Evolutionary conservation across 2,888 invertebrate genomes (phyloP), one percentile per base, ranked within the genome.

Genomic region (Epistrophe eligans): DNA sequence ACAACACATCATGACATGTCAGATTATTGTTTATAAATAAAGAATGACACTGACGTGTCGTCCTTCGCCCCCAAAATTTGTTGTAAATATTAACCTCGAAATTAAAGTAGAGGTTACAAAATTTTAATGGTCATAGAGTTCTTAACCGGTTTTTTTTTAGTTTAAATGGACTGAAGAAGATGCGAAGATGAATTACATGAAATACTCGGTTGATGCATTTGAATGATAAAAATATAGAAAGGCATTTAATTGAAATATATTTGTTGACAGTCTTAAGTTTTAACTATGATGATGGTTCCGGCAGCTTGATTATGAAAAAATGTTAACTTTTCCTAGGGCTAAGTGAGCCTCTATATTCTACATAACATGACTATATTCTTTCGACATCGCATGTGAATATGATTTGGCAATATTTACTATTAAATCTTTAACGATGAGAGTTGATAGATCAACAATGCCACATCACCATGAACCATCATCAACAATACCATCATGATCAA

Each of bases 81-180:
- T 57, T 57, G 57, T 17, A 17, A 57, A 57, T 57, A 35, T 35
- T 57, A 57, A 35, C 32, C 57, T 57, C 5, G 35, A 57, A 35
- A 15, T 11, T 15, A 52, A 15, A 32, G 55, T 32, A 32, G 32
- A 32, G 15, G 55, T 5, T 13, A 57, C 8, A 35, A 8, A 4
- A 57, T 17, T 35, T 58, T 58, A 4, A 35, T 58, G 35, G 58
- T 11, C 58, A 38, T 58, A 35, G 17, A 58, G 17, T 38, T 35
- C 5, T 35, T 17, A 57, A 57, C 58, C 35, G 57, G 57, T 58
- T 58, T 57, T 57, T 2, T 24, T 2, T 3, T 24, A n/a, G 8
- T 11, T 52, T 7, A 11, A 17, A 9, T 17, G 48, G 15, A 5
- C 10, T 32, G 15, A 15, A 15, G 0, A 52, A 19, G 5, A 50